Evolutionary conservation across 2,113 vertebrate species (phyloP), one percentile per base, ranked within the genome.

Genomic region (Apodemus speciosus): DNA sequence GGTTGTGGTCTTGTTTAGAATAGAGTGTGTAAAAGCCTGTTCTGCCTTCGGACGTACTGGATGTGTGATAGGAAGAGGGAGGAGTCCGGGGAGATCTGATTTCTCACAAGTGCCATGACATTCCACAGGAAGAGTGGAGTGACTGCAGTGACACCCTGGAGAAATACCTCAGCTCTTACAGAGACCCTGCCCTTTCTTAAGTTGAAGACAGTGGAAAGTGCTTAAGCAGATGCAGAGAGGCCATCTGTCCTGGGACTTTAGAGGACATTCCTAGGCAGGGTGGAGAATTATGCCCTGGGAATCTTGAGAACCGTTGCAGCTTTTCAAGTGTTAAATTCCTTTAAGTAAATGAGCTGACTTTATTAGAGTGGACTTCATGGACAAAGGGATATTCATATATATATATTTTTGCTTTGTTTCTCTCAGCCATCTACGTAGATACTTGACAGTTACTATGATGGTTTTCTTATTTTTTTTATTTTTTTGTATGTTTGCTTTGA

Each of bases 181-280:
- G 73, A 75, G 43, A 89, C 76, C 84, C 15, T 81, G 51, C 23
- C 69, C 46, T 92, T 79, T 77, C 68, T 94, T 93, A 95, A 93
- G 88, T 87, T 51, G 77, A 94, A 90, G 64, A n/a, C 21, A 18
- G 25, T 95, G 68, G 77, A 90, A 95, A 94, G 79, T 94, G 90
- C 68, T 60, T 25, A 85, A 73, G 58, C 97, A 96, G 90, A 88
- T 96, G 89, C 64, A 10, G 21, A 76, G 72, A 80, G 69, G 38
- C 95, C 97, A 96, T 91, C 92, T 97, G 97, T 93, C 92, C 75
- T 62, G 35, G 90, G 73, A 72, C 38, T 79, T 58, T 35, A 18
- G 72, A 93, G 51, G 64, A 89, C 95, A 96, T 97, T 97, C 95
- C 87, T 94, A 0, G 4, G 3, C 21, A 56, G 95, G 96, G 94